Conservation (phyloP, 2,113 vertebrate genomes). For the Tyto alba region DNA sequence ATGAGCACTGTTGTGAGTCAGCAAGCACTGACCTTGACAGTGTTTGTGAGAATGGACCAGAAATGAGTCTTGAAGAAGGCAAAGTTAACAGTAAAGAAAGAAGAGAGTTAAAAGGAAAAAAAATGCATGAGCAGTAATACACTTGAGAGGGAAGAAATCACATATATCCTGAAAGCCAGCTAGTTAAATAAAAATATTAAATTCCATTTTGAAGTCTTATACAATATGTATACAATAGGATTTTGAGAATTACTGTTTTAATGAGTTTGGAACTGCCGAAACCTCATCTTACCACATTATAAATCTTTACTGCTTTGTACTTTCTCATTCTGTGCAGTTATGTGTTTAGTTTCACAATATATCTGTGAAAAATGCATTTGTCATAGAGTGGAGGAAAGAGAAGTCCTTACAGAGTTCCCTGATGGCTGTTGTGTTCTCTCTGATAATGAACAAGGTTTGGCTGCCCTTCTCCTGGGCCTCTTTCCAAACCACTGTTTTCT, state of each 20-base stretch:
- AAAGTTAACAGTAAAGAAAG: not conserved
- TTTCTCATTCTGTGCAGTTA: not conserved
- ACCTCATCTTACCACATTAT: not conserved
- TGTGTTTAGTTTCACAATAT: not conserved
- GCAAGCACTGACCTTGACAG: not conserved
- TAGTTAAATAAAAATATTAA: not conserved
- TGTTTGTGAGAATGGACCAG: not conserved
- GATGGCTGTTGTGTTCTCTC: not conserved
- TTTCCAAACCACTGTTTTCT: not conserved
- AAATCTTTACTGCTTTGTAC: not conserved
- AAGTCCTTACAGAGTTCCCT: not conserved
- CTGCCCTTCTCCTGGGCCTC: slow-evolving; percentile 16
- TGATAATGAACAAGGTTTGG: not conserved
- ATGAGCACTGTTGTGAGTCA: not conserved
- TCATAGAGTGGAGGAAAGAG: not conserved
- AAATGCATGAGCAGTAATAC: not conserved
- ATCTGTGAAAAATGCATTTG: not conserved
- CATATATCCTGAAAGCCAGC: not conserved
- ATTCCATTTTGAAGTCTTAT: not conserved
- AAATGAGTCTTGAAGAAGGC: not conserved
- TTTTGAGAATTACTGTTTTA: not conserved
- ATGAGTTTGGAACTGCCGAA: not conserved
- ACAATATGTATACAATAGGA: not conserved
- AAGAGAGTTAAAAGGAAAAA: not conserved
- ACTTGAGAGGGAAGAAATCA: not conserved